Evolutionary conservation across 2,888 invertebrate species (phyloP).

Genomic region (Hesperia comma): DNA sequence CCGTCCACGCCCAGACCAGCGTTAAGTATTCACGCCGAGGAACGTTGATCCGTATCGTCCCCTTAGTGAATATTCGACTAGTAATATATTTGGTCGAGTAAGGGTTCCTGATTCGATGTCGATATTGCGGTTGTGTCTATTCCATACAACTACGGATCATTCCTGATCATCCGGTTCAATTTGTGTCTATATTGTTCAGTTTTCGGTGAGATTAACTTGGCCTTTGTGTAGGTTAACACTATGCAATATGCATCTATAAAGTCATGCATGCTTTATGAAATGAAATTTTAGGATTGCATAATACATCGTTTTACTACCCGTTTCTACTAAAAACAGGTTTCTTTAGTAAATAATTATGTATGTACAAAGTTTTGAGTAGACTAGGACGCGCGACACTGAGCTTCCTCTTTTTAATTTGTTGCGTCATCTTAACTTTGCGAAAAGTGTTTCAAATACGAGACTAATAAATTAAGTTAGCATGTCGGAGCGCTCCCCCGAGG

Average conservation of each 20-base stretch:
- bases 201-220: background rate
- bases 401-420: slow-evolving; percentile 29
- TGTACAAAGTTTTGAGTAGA: background rate
- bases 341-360: no score
- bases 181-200: background rate
- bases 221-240: no score
- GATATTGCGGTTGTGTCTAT: slow-evolving; percentile 10
- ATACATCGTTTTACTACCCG: no score
- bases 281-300: no score
- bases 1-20: background rate
- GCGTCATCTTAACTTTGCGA: slow-evolving; percentile 30
- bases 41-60: slow-evolving; percentile 27
- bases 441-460: slow-evolving; percentile 39
- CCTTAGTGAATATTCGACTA: slow-evolving; percentile 29
- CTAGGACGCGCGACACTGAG: background rate
- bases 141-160: background rate
- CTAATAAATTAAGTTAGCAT: slow-evolving; percentile 42
- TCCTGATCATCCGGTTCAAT: background rate
- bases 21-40: slow-evolving; percentile 24
- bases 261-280: no score
- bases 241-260: no score
- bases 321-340: no score
- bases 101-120: slow-evolving; percentile 13
- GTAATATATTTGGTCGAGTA: slow-evolving; percentile 22
- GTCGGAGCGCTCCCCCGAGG: slow-evolving; percentile 46